phyloP scores from a whole-genome alignment of 1,140 invertebrate species.

The Drosophila watanabei region DNA sequence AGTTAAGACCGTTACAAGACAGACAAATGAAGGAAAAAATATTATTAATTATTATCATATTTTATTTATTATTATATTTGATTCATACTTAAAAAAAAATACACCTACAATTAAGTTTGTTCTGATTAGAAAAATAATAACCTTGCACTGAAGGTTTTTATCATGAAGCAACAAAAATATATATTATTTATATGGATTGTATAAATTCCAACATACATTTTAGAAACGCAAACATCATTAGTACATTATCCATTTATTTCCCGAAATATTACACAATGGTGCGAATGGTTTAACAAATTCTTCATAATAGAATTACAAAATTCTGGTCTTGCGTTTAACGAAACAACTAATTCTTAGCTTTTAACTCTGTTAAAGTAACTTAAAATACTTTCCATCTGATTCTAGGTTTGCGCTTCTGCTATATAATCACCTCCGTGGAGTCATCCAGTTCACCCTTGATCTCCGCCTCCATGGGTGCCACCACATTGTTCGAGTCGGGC shows the following conservation, averaged over 20 bases:
- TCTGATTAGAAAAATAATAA: background rate
- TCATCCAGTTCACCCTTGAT: slow-evolving; percentile 71
- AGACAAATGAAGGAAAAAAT: background rate
- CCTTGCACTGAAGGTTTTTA: background rate
- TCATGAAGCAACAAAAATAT: background rate
- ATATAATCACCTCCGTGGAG: slow-evolving; percentile 37
- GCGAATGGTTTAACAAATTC: slow-evolving; percentile 34
- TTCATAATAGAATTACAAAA: slow-evolving; percentile 27
- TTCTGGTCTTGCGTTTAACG: slow-evolving; percentile 41
- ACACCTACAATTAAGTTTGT: too few species aligned
- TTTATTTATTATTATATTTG: background rate
- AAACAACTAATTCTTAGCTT: slow-evolving; percentile 30
- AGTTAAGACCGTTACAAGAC: too few species aligned
- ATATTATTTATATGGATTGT: background rate
- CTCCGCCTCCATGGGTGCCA: slow-evolving; percentile 26
- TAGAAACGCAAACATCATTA: background rate
- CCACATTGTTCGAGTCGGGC: slow-evolving; percentile 40
- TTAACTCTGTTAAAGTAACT: slow-evolving; percentile 64
- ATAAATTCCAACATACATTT: slow-evolving; percentile 2
- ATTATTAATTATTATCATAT: background rate
- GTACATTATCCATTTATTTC: slow-evolving; percentile 12
- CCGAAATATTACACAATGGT: slow-evolving; percentile 15
- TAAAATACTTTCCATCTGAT: slow-evolving; percentile 59
- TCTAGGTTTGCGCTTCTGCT: background rate
- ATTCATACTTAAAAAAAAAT: background rate